Base-by-base conservation (phyloP, 2,113 vertebrate species). In the Trogon surrucura region DNA sequence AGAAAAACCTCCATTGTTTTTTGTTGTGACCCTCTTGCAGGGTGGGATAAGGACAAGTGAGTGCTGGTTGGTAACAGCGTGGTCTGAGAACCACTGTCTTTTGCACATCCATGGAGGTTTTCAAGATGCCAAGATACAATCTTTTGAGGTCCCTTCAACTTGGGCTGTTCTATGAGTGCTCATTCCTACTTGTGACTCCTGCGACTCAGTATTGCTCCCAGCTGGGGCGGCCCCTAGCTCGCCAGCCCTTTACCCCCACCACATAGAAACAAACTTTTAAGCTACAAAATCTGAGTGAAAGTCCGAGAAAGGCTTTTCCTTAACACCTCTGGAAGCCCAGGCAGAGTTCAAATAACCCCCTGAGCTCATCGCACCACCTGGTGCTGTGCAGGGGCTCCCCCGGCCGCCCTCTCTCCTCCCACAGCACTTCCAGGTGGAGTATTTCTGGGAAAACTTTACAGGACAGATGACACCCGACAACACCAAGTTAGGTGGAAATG, bases 31-130 rank as follows among this genome's bases (percentile, higher is more conserved):
- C 11, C 16, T 57, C 7, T 34, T 6, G 32, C 16, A 34, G 14
- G 56, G 18, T 3, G 2, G 36, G 56, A 10, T 41, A 17, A 36
- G 64, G 56, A 16, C 3, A 0, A 9, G 16, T 0, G 22, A 30
- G 41, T 2, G 30, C 29, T 21, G 41, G 6, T 14, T 25, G 29
- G 4, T 14, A 13, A 13, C 0, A 0, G 2, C 4, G 6, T 3
- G 45, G 13, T 23, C 50, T 8, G 34, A 48, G 19, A 8, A 9
- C 12, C 13, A 7, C 16, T 1, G 0, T 3, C 17, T 36, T 22
- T 8, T 12, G 23, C 62, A 4, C 2, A 7, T 15, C 69, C 19
- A 1, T 12, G 34, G 23, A 18, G 23, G 9, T 47, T n/a, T 17
- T 47, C 65, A n/a, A n/a, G 21, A 48, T n/a, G 32, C 44, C 16